Percentiles rank a stretch among this genome's conserved stretches.
These are phyloP conservation scores for Microtus pennsylvanicus DNA, from an alignment of 2,113 vertebrate species.

Conservation along the genomic window DNA sequence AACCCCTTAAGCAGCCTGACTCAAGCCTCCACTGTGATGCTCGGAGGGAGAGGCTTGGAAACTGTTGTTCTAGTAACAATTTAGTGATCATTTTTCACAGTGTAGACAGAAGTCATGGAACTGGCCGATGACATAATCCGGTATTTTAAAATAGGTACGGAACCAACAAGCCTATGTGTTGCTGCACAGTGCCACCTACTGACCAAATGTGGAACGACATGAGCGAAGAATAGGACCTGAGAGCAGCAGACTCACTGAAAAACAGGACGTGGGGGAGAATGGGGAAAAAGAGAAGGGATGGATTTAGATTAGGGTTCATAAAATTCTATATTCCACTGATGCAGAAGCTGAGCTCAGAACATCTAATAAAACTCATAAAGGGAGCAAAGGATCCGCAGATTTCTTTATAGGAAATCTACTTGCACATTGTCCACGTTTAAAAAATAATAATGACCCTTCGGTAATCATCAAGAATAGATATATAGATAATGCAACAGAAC, in stretches of 20 bases:
- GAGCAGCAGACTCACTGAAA: fast-evolving
- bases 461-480: not conserved
- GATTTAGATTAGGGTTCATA: not conserved
- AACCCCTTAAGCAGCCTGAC: not conserved
- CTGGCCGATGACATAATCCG: constrained; percentile 67
- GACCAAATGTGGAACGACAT: constrained; percentile 39
- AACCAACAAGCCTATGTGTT: constrained; percentile 59
- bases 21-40: not conserved
- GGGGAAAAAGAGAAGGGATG: not conserved
- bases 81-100: constrained; percentile 62
- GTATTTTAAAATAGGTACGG: constrained; percentile 39
- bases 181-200: constrained; percentile 88
- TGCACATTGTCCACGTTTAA: not conserved
- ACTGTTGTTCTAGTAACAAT: constrained; percentile 49
- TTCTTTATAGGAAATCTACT: constrained; percentile 22
- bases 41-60: constrained; percentile 21
- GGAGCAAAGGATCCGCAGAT: not conserved
- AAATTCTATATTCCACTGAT: not conserved
- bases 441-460: not conserved
- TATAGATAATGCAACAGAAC: not conserved
- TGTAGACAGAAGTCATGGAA: constrained; percentile 39
- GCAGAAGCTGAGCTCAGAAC: not conserved
- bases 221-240: no score
- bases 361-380: not conserved
- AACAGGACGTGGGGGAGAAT: not conserved